phyloP scores from a whole-genome alignment of 2,888 invertebrate species.

The Campoletis raptor region DNA sequence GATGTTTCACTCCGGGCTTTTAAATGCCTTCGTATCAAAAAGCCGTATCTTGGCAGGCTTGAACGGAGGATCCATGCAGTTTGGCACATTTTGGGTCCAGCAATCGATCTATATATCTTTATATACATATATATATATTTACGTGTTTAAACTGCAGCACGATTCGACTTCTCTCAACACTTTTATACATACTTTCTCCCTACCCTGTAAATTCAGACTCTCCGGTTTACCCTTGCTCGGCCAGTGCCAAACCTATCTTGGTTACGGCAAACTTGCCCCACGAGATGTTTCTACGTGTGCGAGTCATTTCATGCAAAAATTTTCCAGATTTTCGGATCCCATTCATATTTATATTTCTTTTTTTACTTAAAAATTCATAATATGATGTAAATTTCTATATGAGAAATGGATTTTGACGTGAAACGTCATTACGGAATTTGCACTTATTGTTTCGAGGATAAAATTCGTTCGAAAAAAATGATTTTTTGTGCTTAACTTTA shows the following conservation, averaged over 20 bases:
- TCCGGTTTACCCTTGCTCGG: conserved; percentile 52
- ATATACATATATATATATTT: not conserved
- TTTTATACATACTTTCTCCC: conserved; percentile 38
- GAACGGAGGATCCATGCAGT: not conserved
- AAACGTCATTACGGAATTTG: not conserved
- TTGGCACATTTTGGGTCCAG: not conserved
- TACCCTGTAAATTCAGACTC: conserved; percentile 33
- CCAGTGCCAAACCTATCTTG: conserved; percentile 57
- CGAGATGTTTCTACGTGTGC: conserved; percentile 6
- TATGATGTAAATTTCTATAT: not conserved
- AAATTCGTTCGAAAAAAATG: not conserved
- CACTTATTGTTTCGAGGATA: not conserved
- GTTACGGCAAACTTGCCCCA: conserved; percentile 45
- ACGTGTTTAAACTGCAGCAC: conserved; percentile 21
- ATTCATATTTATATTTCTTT: not conserved
- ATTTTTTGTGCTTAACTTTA: not conserved
- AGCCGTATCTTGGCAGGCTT: not conserved
- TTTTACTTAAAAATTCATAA: not conserved
- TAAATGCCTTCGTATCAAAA: not conserved
- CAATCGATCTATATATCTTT: conserved; percentile 14
- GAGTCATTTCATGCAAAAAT: not conserved
- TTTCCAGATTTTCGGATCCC: not conserved
- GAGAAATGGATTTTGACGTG: not conserved
- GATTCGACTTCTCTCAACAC: conserved; percentile 54
- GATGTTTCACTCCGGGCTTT: conserved; percentile 20